These are phyloP conservation scores for Caenorhabditis macrosperma DNA, from an alignment of 2,888 invertebrate genomes.

Conservation along the genomic window DNA sequence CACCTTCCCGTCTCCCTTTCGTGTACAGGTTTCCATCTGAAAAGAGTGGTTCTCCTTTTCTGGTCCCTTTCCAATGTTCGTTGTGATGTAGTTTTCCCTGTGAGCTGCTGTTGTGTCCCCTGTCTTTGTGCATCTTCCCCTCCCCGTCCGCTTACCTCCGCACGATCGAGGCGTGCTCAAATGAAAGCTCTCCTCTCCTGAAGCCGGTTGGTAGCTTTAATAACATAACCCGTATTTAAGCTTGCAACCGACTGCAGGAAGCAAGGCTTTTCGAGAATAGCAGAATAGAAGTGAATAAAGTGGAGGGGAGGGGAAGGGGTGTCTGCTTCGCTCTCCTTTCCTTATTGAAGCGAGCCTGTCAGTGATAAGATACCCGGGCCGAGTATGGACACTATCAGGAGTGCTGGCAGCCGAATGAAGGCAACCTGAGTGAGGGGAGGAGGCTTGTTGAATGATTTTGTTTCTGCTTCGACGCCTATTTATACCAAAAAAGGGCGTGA, in stretches of 20 bases:
- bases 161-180: too few relatives aligned
- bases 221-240: slow-evolving; percentile 46
- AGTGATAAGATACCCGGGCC: slow-evolving; percentile 43
- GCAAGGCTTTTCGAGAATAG: neutral
- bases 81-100: too few relatives aligned
- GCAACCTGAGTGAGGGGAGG: neutral
- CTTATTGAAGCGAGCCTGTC: slow-evolving; percentile 4
- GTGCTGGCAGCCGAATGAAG: neutral
- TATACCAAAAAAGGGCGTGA: slow-evolving; percentile 48
- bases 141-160: neutral
- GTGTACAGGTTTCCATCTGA: too few relatives aligned
- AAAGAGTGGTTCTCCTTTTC: too few relatives aligned
- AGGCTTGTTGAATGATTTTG: slow-evolving; percentile 22
- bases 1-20: too few relatives aligned
- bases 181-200: slow-evolving; percentile 9
- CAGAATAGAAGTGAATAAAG: neutral
- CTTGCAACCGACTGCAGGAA: slow-evolving; percentile 49
- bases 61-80: too few relatives aligned
- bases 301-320: neutral
- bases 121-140: neutral
- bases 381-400: slow-evolving; percentile 30
- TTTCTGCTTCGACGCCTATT: slow-evolving; percentile 36
- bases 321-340: neutral
- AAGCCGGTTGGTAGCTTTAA: slow-evolving; percentile 58
- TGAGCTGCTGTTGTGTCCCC: neutral